phyloP scores from a whole-genome alignment of 37 sponge, comb jelly and placozoan species.

The Spongilla lacustris region DNA sequence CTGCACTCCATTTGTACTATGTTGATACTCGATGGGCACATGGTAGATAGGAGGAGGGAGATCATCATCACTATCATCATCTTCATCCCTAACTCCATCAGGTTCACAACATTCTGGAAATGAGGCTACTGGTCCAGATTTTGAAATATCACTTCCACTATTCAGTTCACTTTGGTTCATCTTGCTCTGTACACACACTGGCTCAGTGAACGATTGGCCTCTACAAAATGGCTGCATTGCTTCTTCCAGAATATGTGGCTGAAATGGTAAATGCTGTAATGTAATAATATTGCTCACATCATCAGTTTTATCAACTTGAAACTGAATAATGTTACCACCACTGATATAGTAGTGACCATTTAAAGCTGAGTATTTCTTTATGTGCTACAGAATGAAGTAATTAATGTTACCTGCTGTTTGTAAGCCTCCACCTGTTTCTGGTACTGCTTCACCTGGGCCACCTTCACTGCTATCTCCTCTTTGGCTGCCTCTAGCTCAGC shows the following conservation, averaged over 20 bases:
- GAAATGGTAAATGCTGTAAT: no score
- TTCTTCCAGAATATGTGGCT: no score
- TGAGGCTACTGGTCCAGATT: not conserved
- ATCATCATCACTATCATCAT: not conserved
- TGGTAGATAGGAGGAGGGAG: not conserved
- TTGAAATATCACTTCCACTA: no score
- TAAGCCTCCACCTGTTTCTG: not conserved
- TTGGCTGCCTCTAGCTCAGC: not conserved
- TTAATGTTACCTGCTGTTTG: not conserved
- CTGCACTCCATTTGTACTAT: not conserved
- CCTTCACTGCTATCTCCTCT: not conserved
- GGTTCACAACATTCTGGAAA: not conserved
- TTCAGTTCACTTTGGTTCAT: no score
- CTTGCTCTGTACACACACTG: no score
- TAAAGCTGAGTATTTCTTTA: no score
- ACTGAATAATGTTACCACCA: no score
- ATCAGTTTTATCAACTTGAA: no score
- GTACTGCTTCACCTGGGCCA: slow-evolving; percentile 9
- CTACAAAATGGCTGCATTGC: no score
- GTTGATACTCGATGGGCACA: not conserved
- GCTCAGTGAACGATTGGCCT: no score
- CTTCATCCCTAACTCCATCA: not conserved
- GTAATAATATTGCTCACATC: no score
- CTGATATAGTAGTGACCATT: no score
- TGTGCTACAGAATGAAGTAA: not conserved